Conservation (phyloP, 2,888 invertebrate genomes). For the Actias luna region DNA sequence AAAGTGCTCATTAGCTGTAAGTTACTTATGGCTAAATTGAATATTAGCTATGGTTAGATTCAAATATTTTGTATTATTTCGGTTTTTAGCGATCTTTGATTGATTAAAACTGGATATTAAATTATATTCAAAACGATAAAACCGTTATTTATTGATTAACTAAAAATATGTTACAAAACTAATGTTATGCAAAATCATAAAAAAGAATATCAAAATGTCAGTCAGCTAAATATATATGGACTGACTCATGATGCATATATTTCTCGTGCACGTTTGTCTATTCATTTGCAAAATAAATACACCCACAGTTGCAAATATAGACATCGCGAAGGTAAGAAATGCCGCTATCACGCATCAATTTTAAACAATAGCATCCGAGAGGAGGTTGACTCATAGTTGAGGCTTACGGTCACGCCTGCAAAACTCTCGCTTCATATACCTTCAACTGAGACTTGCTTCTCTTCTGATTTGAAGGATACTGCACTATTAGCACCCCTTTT, state of each 20-base stretch:
- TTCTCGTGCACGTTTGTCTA: neutral
- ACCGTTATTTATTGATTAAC: neutral
- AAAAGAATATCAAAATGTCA: neutral
- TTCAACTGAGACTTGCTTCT: conserved; percentile 24
- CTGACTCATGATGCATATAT: neutral
- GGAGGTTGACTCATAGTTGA: conserved; percentile 28
- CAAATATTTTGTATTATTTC: neutral
- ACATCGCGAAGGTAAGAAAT: neutral
- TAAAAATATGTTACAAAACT: neutral
- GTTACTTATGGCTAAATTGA: neutral
- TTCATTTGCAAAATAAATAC: conserved; percentile 8
- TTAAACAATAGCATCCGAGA: conserved; percentile 20
- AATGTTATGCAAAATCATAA: neutral
- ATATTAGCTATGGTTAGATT: neutral
- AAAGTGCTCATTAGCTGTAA: neutral
- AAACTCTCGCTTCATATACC: conserved; percentile 27
- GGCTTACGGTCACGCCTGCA: conserved; percentile 27
- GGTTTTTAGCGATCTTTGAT: neutral
- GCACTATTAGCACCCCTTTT: neutral
- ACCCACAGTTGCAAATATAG: conserved; percentile 2
- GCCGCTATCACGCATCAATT: conserved; percentile 5
- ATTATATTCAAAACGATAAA: neutral
- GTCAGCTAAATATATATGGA: neutral
- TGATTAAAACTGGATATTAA: neutral
- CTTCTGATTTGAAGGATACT: conserved; percentile 20